Conservation (phyloP, 1,140 invertebrate species). For the Apis laboriosa region DNA sequence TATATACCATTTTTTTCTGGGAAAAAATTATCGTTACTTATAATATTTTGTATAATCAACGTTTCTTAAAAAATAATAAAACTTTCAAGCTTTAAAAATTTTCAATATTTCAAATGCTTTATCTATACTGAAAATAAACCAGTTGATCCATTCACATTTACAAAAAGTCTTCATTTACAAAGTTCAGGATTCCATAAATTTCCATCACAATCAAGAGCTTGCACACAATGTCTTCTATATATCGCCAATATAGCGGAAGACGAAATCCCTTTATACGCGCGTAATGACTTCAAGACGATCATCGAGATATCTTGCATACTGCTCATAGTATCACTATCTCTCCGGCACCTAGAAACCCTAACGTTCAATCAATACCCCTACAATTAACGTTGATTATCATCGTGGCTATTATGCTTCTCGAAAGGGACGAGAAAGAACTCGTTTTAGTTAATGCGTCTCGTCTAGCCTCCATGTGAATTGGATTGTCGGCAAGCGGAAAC, state of each 20-base stretch:
- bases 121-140: no score
- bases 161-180: no score
- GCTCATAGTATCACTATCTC: conserved; percentile 19
- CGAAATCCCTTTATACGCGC: neutral
- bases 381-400: conserved; percentile 54
- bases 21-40: no score
- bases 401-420: conserved; percentile 37
- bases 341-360: neutral
- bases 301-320: neutral
- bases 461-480: neutral
- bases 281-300: neutral
- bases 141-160: no score
- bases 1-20: no score
- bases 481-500: conserved; percentile 34
- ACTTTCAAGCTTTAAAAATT: no score
- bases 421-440: conserved; percentile 11
- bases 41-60: no score
- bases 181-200: neutral
- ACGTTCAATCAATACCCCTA: conserved; percentile 8
- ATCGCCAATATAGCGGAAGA: neutral
- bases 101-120: no score
- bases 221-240: neutral
- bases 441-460: conserved; percentile 52
- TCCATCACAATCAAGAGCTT: neutral
- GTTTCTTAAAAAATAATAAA: no score